A percentile compares a stretch with the other conserved stretches of the same genome.
Conservation (phyloP, 2,113 vertebrate species). For the Cebidichthys violaceus region DNA sequence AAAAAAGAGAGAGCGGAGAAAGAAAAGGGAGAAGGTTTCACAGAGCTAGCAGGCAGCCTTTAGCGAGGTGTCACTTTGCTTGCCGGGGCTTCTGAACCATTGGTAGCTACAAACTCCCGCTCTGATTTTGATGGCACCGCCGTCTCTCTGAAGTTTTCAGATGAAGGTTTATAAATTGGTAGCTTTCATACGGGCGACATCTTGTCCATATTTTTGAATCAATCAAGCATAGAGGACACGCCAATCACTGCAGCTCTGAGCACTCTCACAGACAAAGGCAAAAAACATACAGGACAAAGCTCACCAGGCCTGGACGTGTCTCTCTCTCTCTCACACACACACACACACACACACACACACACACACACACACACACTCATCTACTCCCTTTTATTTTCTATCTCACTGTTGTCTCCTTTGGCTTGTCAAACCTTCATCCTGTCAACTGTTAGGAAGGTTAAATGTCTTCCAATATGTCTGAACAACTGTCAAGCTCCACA, state of each 20-base stretch:
- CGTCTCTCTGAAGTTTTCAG: conserved; percentile 74
- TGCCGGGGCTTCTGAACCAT: conserved; percentile 57
- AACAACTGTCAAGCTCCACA: conserved; percentile 72
- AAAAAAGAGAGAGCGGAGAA: conserved; percentile 34
- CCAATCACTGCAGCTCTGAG: conserved; percentile 64
- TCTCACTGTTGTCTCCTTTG: conserved; percentile 68
- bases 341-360: background rate
- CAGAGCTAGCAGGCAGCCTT: conserved; percentile 61
- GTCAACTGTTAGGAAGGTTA: conserved; percentile 82
- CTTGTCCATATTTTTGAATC: conserved; percentile 85
- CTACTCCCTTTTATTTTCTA: conserved; percentile 57
- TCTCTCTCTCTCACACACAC: background rate
- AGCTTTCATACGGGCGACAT: conserved; percentile 82
- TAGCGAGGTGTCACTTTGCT: conserved; percentile 72
- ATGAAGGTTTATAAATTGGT: conserved; percentile 83
- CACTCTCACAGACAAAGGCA: conserved; percentile 57
- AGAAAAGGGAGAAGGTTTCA: conserved; percentile 47
- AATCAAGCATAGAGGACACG: conserved; percentile 84
- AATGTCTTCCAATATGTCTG: conserved; percentile 76
- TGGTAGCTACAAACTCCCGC: conserved; percentile 69
- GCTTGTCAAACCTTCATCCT: conserved; percentile 71
- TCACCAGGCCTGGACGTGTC: conserved; percentile 26
- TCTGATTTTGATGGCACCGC: conserved; percentile 71
- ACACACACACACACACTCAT: background rate
- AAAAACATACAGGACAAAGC: conserved; percentile 49